Conservation (phyloP, 1,140 invertebrate genomes). For the Papilio dardanus region DNA sequence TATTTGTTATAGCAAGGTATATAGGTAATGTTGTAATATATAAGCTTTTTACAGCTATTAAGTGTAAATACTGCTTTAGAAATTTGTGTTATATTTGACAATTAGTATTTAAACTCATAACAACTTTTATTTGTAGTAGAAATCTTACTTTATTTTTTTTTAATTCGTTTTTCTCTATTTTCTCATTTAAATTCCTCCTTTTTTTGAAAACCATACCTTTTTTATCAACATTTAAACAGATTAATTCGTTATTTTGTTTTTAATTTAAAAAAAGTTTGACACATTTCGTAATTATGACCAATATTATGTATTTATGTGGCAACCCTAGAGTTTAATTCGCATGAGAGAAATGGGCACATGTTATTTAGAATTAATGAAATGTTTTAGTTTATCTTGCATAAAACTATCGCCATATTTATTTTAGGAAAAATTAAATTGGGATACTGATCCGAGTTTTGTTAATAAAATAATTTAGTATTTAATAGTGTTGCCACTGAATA, state of each 20-base stretch:
- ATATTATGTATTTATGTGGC: neutral
- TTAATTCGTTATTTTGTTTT: neutral
- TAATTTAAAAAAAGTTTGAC: neutral
- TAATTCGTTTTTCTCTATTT: neutral
- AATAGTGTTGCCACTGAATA: slow-evolving; percentile 9
- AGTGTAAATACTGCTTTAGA: slow-evolving; percentile 29
- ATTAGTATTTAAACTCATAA: neutral
- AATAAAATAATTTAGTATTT: slow-evolving; percentile 14
- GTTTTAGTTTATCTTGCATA: slow-evolving; percentile 11
- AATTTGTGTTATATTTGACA: slow-evolving; percentile 32
- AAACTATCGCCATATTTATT: slow-evolving; percentile 32
- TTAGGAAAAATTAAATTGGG: neutral
- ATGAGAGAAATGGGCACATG: neutral
- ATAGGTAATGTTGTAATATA: slow-evolving; percentile 43
- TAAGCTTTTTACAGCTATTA: slow-evolving; percentile 6
- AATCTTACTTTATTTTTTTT: neutral
- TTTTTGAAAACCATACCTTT: neutral
- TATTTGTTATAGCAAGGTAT: slow-evolving; percentile 40
- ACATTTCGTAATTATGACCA: neutral
- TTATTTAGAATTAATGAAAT: neutral
- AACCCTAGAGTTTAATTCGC: neutral
- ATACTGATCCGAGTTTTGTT: neutral
- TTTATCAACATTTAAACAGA: neutral
- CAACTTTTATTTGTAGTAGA: neutral
- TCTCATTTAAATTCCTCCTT: neutral